phyloP scores from a whole-genome alignment of 2,797 vertebrate genomes.

The Thaleichthys pacificus region DNA sequence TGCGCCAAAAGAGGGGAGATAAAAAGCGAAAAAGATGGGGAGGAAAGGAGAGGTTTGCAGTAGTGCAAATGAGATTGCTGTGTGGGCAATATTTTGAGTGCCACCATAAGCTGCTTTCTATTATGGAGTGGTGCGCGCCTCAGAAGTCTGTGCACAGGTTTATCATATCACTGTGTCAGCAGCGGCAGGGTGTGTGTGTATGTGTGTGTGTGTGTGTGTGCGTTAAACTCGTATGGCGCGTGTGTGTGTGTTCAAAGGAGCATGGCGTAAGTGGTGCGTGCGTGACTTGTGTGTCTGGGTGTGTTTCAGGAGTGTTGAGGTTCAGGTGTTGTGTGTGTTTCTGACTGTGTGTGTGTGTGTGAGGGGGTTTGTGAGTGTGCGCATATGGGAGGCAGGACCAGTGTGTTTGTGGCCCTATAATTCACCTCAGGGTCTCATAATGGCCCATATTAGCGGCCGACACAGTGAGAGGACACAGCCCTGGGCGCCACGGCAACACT shows the following conservation, averaged over 20 bases:
- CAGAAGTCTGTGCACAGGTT: constrained; percentile 36
- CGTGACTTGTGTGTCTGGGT: neutral
- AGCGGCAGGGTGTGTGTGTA: constrained; percentile 25
- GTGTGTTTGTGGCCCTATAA: constrained; percentile 15
- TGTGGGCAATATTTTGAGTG: constrained; percentile 59
- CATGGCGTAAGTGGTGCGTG: neutral
- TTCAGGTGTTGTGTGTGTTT: neutral
- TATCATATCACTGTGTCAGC: constrained; percentile 64
- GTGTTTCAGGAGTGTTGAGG: too few species aligned
- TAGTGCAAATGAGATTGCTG: constrained; percentile 39
- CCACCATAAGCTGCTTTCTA: constrained; percentile 53
- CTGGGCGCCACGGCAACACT: constrained; percentile 35
- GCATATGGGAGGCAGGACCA: neutral
- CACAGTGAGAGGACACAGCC: constrained; percentile 31
- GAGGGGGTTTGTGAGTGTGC: neutral
- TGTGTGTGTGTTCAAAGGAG: constrained; percentile 6
- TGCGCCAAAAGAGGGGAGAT: neutral
- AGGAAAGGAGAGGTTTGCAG: constrained; percentile 1
- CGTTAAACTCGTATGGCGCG: too few species aligned
- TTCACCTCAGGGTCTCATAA: constrained; percentile 48
- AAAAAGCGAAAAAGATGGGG: neutral
- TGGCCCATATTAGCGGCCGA: constrained; percentile 46
- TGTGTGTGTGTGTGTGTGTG: constrained; percentile 12
- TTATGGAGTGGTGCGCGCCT: constrained; percentile 35
- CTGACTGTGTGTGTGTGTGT: neutral